A percentile compares a stretch with the other conserved stretches of the same genome.
These are phyloP conservation scores for Zingel zingel DNA, from an alignment of 2,113 vertebrate species.

Conservation along the genomic window DNA sequence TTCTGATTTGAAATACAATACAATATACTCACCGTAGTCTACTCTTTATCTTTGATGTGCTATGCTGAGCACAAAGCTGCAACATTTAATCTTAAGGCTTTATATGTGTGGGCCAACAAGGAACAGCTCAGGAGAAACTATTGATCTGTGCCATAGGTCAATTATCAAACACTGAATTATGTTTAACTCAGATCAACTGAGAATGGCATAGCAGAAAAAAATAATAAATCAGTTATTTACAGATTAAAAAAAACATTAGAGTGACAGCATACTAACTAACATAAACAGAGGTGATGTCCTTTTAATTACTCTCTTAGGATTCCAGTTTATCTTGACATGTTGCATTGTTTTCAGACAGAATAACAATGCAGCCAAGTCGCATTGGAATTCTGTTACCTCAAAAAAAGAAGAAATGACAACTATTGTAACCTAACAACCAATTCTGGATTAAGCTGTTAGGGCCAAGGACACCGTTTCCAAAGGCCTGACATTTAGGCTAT, in stretches of 20 bases:
- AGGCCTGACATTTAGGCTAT: background rate
- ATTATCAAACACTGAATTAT: constrained; percentile 31
- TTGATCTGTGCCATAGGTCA: constrained; percentile 26
- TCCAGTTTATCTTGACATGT: background rate
- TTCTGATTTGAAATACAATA: constrained; percentile 9
- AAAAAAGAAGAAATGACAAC: background rate
- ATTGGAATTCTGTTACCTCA: background rate
- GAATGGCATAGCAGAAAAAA: background rate
- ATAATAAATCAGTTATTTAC: background rate
- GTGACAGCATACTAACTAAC: background rate
- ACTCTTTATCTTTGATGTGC: background rate
- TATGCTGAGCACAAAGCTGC: constrained; percentile 8
- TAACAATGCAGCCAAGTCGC: background rate
- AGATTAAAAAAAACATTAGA: background rate
- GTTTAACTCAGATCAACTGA: constrained; percentile 20
- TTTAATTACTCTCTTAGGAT: background rate
- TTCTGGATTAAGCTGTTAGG: background rate
- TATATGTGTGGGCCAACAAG: background rate
- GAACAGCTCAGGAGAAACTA: constrained; percentile 11
- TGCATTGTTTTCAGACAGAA: constrained; percentile 3
- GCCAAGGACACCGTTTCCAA: background rate
- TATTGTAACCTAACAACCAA: background rate
- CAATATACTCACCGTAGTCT: background rate
- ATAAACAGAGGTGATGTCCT: background rate
- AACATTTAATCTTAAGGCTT: constrained; percentile 3